Evolutionary conservation across 2,113 vertebrate species (phyloP), one percentile per base, ranked within the genome.

Genomic region (Rhagologus leucostigma): DNA sequence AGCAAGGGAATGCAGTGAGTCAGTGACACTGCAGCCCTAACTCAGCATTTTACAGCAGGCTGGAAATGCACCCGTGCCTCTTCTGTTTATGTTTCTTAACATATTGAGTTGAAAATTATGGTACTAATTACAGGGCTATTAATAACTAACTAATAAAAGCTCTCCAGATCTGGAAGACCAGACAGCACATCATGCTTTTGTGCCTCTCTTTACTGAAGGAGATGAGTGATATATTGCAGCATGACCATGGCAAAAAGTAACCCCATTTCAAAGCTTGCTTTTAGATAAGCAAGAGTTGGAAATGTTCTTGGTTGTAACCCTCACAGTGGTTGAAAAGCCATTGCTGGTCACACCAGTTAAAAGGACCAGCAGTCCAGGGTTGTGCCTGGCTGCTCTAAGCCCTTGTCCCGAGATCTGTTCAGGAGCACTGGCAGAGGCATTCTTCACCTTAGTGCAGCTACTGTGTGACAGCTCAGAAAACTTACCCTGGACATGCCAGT

Each of bases 121-220:
- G 39, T 67, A 3, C 47, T 89, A 87, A 86, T 91, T 96, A 65
- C 56, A 55, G 77, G n/a, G 32, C 57, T 63, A 16, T 78, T 82
- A 91, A 88, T 78, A 81, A 89, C 42, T 30, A 87, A 52, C 70
- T 81, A 69, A 65, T 52, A 37, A 82, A 47, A 89, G 33, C n/a
- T 83, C 67, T 71, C 21, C 71, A 76, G 88, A 70, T 83, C 52
- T 75, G 62, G 57, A 91, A 79, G 87, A 64, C 70, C 30, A 78
- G 84, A 18, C 32, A 59, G 12, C 12, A 7, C 27, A 46, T 7
- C n/a, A 6, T 83, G 39, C 46, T 79, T 83, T 57, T 3, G 1
- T 70, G 80, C 64, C 35, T 50, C 63, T 69, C 67, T 53, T 13
- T 39, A 9, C 30, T 70, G 68, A 20, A 23, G 64, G 59, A 81